Evolutionary conservation across 2,888 invertebrate genomes (phyloP).

Genomic region (Eulithis prunata): DNA sequence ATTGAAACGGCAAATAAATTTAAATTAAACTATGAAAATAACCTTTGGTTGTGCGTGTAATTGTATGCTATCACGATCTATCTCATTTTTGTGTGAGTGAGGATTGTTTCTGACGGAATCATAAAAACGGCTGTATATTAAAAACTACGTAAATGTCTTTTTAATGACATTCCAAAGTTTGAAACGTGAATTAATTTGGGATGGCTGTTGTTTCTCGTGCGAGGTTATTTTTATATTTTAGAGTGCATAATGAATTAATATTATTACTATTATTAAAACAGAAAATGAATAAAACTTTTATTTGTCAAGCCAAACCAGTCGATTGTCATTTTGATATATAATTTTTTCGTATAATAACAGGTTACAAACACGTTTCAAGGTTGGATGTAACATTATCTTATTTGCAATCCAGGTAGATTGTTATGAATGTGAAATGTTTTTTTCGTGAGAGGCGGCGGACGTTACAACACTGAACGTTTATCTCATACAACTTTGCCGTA

Average conservation of each 20-base stretch:
- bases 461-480: slow-evolving; percentile 28
- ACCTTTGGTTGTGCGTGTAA: slow-evolving; percentile 34
- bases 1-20: too few species aligned
- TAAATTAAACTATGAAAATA: slow-evolving; percentile 15
- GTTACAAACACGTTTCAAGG: slow-evolving; percentile 31
- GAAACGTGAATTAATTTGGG: slow-evolving; percentile 19
- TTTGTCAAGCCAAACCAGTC: slow-evolving; percentile 16
- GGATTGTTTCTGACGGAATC: slow-evolving; percentile 34
- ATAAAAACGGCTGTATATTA: slow-evolving; percentile 39
- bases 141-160: slow-evolving; percentile 45
- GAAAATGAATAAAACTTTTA: neutral
- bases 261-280: too few species aligned
- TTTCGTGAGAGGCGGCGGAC: slow-evolving; percentile 46
- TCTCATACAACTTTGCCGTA: slow-evolving; percentile 13
- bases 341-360: slow-evolving; percentile 29
- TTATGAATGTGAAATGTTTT: slow-evolving; percentile 48
- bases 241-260: too few species aligned
- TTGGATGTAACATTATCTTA: slow-evolving; percentile 27
- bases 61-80: slow-evolving; percentile 34
- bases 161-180: slow-evolving; percentile 42
- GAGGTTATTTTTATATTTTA: neutral
- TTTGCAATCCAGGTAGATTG: slow-evolving; percentile 42
- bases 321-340: slow-evolving; percentile 11
- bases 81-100: slow-evolving; percentile 54
- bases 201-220: slow-evolving; percentile 5